phyloP scores from a whole-genome alignment of 1,140 invertebrate genomes.

The Drosophila malerkotliana region DNA sequence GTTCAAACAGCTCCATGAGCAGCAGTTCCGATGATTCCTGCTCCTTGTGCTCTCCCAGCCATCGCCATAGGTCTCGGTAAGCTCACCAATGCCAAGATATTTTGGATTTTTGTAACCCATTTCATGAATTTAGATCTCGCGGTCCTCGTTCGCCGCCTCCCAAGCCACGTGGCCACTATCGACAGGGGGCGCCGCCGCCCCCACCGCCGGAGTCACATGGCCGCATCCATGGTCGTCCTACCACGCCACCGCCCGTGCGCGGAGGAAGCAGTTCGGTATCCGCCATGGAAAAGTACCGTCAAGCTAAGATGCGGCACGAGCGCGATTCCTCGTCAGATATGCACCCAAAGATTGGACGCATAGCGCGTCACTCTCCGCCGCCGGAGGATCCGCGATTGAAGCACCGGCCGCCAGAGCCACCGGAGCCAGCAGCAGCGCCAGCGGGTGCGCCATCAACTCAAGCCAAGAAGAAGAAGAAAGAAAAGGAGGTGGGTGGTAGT shows the following conservation, averaged over 20 bases:
- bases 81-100: background rate
- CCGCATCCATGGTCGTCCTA: constrained; percentile 71
- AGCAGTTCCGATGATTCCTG: constrained; percentile 93
- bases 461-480: constrained; percentile 79
- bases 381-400: constrained; percentile 82
- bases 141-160: constrained; percentile 79
- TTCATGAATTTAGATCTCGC: constrained; percentile 57
- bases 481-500: constrained; percentile 64
- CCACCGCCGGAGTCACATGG: constrained; percentile 73
- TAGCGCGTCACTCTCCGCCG: constrained; percentile 75
- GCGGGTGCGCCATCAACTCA: constrained; percentile 43
- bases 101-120: constrained; percentile 1
- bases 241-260: constrained; percentile 70
- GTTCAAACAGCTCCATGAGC: constrained; percentile 89
- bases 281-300: constrained; percentile 76
- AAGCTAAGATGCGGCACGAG: constrained; percentile 72
- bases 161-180: constrained; percentile 79
- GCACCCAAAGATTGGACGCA: constrained; percentile 70
- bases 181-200: constrained; percentile 57
- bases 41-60: constrained; percentile 87
- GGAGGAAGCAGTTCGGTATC: constrained; percentile 27
- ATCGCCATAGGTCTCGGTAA: constrained; percentile 82
- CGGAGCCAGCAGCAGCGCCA: constrained; percentile 69
- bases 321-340: constrained; percentile 63
- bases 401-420: constrained; percentile 81